Evolutionary conservation across 2,888 invertebrate species (phyloP), one percentile per base, ranked within the genome.

Genomic region (Frankliniella intonsa): DNA sequence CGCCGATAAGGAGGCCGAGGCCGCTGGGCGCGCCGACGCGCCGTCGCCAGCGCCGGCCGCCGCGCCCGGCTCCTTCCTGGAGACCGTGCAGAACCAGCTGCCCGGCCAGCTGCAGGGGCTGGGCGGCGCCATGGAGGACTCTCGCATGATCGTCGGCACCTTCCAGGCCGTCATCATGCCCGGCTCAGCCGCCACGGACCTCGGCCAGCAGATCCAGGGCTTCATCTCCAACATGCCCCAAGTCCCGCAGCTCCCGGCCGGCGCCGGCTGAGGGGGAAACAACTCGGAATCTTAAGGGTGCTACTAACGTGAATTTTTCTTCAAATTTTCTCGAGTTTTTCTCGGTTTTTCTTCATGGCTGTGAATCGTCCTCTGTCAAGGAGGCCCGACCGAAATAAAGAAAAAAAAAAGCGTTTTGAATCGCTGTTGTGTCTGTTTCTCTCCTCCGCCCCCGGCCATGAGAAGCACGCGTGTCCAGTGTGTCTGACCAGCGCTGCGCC

Each of bases 141-240:
- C 69, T 22, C 69, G 25, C 11, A 76, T 76, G 69, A 22, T 76
- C 22, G 69, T 76, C 22, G 69, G 69, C 69, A 76, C 25, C 69
- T 76, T 76, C 69, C 69, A 76, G 69, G 69, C 69, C 69, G 25
- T 76, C 69, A 76, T 76, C 69, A 76, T 76, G 69, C 69, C 69
- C 25, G 69, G 69, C 25, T 76, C 69, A 22, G 69, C 69, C 22
- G 69, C 69, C 69, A 76, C 69, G 22, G 25, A 76, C 25, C 22
- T 76, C 22, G 69, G 69, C 22, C 69, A 76, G 69, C 69, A 76
- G 69, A 76, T 76, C 69, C 69, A 76, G 69, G 69, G 69, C 69
- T 76, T 76, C 69, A 76, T 76, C 69, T 76, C 69, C 69, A 76
- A 76, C 69, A 76, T 76, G 69, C 69, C 69, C 12, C 69, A 76